Percentiles rank a stretch among this genome's conserved stretches.
These are phyloP conservation scores for Taenioides sp. DNA, from an alignment of 2,797 vertebrate genomes.

Conservation along the genomic window DNA sequence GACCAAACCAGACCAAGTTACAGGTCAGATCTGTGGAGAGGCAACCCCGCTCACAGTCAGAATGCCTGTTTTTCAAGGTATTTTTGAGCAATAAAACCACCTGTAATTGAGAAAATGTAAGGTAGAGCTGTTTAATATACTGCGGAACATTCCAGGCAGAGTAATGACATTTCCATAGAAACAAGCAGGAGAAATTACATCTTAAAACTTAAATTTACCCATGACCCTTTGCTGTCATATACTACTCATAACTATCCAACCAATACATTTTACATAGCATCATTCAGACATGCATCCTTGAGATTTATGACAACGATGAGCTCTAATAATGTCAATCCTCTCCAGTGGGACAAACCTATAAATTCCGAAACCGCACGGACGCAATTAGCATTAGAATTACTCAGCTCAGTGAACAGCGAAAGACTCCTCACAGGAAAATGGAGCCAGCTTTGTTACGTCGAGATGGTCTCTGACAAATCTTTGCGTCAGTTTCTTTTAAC, in stretches of 20 bases:
- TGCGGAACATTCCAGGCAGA: too few relatives aligned
- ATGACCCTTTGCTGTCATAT: background rate
- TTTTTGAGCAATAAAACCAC: too few relatives aligned
- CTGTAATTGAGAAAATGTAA: too few relatives aligned
- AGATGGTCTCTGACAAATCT: slow-evolving; percentile 33
- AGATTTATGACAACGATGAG: slow-evolving; percentile 2
- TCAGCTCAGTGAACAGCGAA: slow-evolving; percentile 44
- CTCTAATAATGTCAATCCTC: background rate
- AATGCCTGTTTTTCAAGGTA: too few relatives aligned
- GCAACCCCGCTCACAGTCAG: too few relatives aligned
- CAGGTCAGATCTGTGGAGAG: too few relatives aligned
- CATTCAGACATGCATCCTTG: background rate
- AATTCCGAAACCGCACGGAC: slow-evolving; percentile 29
- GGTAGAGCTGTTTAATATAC: too few relatives aligned
- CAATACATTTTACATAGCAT: background rate
- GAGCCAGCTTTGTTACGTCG: slow-evolving; percentile 10
- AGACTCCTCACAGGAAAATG: slow-evolving; percentile 29
- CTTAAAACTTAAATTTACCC: too few relatives aligned
- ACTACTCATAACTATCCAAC: background rate
- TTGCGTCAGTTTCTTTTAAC: slow-evolving; percentile 33
- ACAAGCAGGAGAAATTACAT: background rate
- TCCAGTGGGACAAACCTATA: slow-evolving; percentile 11
- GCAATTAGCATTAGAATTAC: slow-evolving; percentile 43
- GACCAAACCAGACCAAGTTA: too few relatives aligned
- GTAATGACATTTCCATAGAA: too few relatives aligned